Conservation (phyloP, 2,797 vertebrate genomes). For the Crenuchus spilurus region DNA sequence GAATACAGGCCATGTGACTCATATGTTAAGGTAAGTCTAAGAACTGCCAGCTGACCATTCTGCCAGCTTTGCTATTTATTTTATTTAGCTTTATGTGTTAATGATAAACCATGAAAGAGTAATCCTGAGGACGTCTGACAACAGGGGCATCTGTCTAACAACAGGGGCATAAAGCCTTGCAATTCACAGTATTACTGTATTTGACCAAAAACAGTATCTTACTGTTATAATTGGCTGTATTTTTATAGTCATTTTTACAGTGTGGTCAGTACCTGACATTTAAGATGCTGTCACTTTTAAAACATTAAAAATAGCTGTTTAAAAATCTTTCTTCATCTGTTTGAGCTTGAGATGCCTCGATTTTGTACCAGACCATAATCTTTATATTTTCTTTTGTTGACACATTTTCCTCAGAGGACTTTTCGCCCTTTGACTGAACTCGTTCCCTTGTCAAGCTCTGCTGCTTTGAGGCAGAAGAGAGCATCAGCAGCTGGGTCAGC, state of each 20-base stretch:
- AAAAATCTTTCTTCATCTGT: neutral
- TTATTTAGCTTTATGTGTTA: too few species aligned
- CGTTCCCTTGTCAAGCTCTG: conserved; percentile 23
- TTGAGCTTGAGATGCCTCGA: neutral
- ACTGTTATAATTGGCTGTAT: too few species aligned
- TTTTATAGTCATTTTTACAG: too few species aligned
- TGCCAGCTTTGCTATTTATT: too few species aligned
- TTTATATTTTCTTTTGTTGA: conserved; percentile 26
- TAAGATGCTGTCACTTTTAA: neutral
- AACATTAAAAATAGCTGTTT: neutral
- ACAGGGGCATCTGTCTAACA: too few species aligned
- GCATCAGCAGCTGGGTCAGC: conserved; percentile 42
- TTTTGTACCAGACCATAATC: conserved; percentile 1
- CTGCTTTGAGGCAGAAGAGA: conserved; percentile 31
- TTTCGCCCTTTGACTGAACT: conserved; percentile 44
- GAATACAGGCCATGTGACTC: conserved; percentile 68
- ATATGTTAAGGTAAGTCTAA: conserved; percentile 77
- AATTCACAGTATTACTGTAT: too few species aligned
- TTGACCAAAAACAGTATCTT: too few species aligned
- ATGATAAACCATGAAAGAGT: too few species aligned
- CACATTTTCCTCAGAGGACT: conserved; percentile 18
- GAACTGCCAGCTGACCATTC: neutral
- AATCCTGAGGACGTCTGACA: too few species aligned
- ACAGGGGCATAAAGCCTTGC: too few species aligned
- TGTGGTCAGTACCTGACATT: too few species aligned